These are phyloP conservation scores for Oreohelix idahoensis DNA, from an alignment of 1,140 invertebrate species.

Conservation along the genomic window DNA sequence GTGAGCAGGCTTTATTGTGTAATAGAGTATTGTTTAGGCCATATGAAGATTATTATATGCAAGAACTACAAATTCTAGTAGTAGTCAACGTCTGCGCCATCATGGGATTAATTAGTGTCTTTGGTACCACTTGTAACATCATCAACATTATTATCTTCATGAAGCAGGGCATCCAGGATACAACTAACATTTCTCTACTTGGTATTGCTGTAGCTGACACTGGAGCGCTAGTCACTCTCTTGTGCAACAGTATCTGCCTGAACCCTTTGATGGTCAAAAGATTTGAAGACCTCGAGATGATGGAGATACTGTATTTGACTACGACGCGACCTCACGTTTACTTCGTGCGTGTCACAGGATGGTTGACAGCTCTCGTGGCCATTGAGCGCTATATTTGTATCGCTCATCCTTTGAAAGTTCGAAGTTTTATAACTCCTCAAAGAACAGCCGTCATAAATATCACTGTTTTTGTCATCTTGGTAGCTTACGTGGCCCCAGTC, in stretches of 20 bases:
- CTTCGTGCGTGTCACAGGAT: constrained; percentile 7
- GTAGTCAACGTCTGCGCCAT: neutral
- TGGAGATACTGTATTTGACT: neutral
- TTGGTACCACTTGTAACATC: neutral
- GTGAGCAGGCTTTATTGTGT: no score
- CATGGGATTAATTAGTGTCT: neutral
- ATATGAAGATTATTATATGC: no score
- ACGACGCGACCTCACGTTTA: neutral
- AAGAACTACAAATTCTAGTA: neutral
- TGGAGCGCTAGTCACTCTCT: neutral
- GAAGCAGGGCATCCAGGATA: constrained; percentile 10
- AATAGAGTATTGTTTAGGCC: no score
- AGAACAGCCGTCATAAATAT: neutral
- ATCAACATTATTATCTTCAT: constrained; percentile 24
- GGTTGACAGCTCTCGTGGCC: neutral
- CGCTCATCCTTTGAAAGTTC: constrained; percentile 9
- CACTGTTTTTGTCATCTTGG: neutral
- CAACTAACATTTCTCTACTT: constrained; percentile 1
- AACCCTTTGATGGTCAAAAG: neutral
- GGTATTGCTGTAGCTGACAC: neutral
- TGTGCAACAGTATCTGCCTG: constrained; percentile 7
- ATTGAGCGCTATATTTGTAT: constrained; percentile 22
- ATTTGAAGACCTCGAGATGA: neutral
- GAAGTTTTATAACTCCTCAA: neutral
- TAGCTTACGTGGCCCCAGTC: neutral